phyloP scores from a whole-genome alignment of 2,113 vertebrate species.

The Stegostoma tigrinum region DNA sequence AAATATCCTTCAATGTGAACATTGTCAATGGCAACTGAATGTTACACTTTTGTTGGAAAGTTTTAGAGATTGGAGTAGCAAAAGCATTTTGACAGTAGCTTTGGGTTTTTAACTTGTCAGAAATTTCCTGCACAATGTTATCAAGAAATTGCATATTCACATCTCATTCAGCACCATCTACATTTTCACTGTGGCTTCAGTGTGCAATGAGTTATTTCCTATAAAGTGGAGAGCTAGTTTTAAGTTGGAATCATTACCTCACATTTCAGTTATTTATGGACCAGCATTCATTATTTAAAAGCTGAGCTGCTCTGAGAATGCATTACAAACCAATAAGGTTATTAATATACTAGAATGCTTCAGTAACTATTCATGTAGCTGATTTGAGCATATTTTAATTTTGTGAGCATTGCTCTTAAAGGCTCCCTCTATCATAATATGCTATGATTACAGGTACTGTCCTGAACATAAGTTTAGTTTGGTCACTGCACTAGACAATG shows the following conservation, averaged over 20 bases:
- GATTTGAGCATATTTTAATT: neutral
- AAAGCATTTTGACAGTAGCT: neutral
- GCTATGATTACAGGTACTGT: neutral
- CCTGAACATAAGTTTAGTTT: neutral
- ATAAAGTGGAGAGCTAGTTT: neutral
- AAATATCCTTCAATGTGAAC: neutral
- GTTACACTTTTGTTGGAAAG: neutral
- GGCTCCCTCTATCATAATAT: neutral
- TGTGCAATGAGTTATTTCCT: neutral
- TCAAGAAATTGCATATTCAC: neutral
- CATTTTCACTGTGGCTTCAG: neutral
- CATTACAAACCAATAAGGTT: neutral
- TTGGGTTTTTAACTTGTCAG: neutral
- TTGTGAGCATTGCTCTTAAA: neutral
- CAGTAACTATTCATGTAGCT: neutral
- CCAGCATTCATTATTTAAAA: neutral
- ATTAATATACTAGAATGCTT: neutral
- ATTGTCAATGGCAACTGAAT: neutral
- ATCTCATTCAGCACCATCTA: neutral
- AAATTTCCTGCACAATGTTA: neutral
- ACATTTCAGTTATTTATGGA: neutral
- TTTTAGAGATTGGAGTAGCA: neutral
- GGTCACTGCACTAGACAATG: neutral
- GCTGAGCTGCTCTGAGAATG: neutral
- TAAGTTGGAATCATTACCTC: neutral